These are phyloP conservation scores for Amiota mariae DNA, from an alignment of 2,888 invertebrate species.

Conservation along the genomic window DNA sequence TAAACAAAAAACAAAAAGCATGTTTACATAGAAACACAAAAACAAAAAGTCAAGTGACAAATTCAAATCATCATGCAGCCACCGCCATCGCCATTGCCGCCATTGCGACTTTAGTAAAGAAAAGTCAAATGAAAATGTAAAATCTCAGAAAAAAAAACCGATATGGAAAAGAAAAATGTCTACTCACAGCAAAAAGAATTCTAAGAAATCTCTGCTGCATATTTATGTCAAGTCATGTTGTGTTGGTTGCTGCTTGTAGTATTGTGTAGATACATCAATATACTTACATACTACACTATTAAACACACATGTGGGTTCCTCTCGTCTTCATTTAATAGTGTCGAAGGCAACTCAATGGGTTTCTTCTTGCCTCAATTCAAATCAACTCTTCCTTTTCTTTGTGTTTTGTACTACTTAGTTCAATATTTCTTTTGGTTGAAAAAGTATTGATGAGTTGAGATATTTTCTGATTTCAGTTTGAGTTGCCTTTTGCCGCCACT, in stretches of 20 bases:
- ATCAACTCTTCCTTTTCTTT: constrained; percentile 2
- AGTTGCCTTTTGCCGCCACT: neutral
- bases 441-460: constrained; percentile 33
- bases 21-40: neutral
- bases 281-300: neutral
- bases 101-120: neutral
- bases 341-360: neutral
- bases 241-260: constrained; percentile 8
- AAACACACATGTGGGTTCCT: constrained; percentile 21
- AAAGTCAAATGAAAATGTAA: neutral
- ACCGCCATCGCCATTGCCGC: neutral
- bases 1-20: constrained; percentile 17
- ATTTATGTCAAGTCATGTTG: constrained; percentile 48
- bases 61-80: constrained; percentile 35
- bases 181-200: constrained; percentile 35
- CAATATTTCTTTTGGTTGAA: constrained; percentile 1
- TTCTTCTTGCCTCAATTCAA: neutral
- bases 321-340: neutral
- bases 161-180: constrained; percentile 17
- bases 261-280: constrained; percentile 2
- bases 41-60: constrained; percentile 31
- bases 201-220: constrained; percentile 47
- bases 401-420: no score
- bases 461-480: constrained; percentile 23
- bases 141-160: constrained; percentile 23